Conservation (phyloP, 2,113 vertebrate genomes). For the Orientallactaga bullata region DNA sequence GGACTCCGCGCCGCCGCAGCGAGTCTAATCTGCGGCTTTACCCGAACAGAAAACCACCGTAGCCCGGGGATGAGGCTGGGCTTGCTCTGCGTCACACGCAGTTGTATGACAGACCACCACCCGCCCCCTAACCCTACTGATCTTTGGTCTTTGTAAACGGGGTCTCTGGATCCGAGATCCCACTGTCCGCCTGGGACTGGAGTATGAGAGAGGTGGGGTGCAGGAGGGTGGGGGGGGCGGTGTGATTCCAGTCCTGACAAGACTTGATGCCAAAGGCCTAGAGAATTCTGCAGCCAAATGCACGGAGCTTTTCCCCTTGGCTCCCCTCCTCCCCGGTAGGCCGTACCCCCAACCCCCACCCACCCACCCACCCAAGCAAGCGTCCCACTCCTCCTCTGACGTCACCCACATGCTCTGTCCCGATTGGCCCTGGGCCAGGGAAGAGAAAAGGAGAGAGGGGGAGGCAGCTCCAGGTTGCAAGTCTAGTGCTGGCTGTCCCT, state of each 20-base stretch:
- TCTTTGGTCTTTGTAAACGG: conserved; percentile 6
- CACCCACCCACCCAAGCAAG: too few species aligned
- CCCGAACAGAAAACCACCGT: background rate
- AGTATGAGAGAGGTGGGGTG: background rate
- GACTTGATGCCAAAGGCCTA: background rate
- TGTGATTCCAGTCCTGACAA: background rate
- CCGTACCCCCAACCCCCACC: too few species aligned
- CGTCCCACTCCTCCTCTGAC: conserved; percentile 12
- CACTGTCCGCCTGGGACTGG: background rate
- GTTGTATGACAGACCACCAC: background rate
- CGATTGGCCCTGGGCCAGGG: background rate
- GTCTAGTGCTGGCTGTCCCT: background rate
- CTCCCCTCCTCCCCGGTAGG: background rate
- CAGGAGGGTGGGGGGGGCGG: background rate
- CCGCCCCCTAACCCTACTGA: background rate
- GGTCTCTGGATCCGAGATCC: background rate
- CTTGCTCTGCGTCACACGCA: background rate
- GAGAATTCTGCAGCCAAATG: background rate
- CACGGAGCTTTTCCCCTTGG: background rate
- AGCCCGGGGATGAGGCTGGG: background rate
- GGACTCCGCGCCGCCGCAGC: background rate
- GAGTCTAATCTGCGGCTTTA: background rate
- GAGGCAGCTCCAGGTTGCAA: background rate
- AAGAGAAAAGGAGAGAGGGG: background rate
- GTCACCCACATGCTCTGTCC: conserved; percentile 38